phyloP scores from a whole-genome alignment of 2,797 vertebrate genomes.

The Aulostomus chinensis region DNA sequence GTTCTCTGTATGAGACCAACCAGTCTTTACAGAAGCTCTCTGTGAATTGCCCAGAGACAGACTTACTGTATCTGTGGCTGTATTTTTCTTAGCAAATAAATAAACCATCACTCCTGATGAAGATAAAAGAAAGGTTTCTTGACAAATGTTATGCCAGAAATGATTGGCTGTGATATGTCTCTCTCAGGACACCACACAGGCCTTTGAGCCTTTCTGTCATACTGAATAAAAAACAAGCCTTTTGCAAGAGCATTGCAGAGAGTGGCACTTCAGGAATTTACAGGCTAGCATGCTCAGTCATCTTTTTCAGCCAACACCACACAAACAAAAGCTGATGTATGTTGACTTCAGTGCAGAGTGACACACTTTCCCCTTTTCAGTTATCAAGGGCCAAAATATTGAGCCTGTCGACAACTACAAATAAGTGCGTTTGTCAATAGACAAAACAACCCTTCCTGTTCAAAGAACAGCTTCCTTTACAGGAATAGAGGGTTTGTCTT shows the following conservation, averaged over 20 bases:
- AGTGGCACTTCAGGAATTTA: constrained; percentile 31
- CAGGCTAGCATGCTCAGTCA: constrained; percentile 27
- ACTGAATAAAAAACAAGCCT: constrained; percentile 9
- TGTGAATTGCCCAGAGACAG: constrained; percentile 24
- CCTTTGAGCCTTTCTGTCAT: constrained; percentile 10
- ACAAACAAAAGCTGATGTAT: constrained; percentile 33
- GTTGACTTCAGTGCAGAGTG: constrained; percentile 35
- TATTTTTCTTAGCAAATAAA: constrained; percentile 20
- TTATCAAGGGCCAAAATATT: constrained; percentile 41
- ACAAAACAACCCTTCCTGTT: constrained; percentile 35
- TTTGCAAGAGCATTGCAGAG: constrained; percentile 34
- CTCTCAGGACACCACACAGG: constrained; percentile 4
- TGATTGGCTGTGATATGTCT: constrained; percentile 7
- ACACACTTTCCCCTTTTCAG: constrained; percentile 8
- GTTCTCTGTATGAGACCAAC: constrained; percentile 51
- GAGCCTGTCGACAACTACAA: constrained; percentile 56
- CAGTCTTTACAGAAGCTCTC: constrained; percentile 35
- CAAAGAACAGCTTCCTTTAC: constrained; percentile 25
- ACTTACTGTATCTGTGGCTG: neutral
- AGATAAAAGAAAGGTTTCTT: constrained; percentile 11
- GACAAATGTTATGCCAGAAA: constrained; percentile 25
- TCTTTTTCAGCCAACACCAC: constrained; percentile 12
- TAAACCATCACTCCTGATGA: constrained; percentile 10
- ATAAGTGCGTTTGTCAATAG: constrained; percentile 50
- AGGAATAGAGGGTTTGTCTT: constrained; percentile 28